phyloP scores from a whole-genome alignment of 1,140 invertebrate species.

The Anastrepha obliqua region DNA sequence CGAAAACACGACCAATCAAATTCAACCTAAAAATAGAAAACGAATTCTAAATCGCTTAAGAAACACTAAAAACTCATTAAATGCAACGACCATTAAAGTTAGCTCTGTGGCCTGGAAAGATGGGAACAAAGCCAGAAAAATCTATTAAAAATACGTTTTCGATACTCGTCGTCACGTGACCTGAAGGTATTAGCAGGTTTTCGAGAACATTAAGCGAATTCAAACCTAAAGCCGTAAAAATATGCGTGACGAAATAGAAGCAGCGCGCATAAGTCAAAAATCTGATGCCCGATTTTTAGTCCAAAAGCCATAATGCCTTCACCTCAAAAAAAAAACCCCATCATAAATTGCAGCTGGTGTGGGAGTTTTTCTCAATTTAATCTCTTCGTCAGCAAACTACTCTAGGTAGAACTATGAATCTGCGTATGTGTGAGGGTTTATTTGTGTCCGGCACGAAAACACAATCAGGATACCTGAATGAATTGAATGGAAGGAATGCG shows the following conservation, averaged over 20 bases:
- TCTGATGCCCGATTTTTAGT: neutral
- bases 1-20: too few species aligned
- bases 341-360: constrained; percentile 15
- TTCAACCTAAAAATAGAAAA: neutral
- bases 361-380: neutral
- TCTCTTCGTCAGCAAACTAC: neutral
- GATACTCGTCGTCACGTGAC: constrained; percentile 25
- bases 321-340: neutral
- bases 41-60: constrained; percentile 38
- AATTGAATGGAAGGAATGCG: neutral
- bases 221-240: neutral
- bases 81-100: constrained; percentile 25
- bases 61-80: constrained; percentile 32
- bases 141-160: constrained; percentile 31
- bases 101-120: neutral
- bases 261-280: neutral
- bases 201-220: neutral
- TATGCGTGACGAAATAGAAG: neutral
- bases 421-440: neutral
- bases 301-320: neutral
- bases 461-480: constrained; percentile 46
- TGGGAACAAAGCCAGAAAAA: neutral
- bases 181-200: neutral
- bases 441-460: constrained; percentile 4
- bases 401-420: neutral